Evolutionary conservation across 2,797 vertebrate species (phyloP), one percentile per base, ranked within the genome.

Genomic region (Peromyscus melanophrys): DNA sequence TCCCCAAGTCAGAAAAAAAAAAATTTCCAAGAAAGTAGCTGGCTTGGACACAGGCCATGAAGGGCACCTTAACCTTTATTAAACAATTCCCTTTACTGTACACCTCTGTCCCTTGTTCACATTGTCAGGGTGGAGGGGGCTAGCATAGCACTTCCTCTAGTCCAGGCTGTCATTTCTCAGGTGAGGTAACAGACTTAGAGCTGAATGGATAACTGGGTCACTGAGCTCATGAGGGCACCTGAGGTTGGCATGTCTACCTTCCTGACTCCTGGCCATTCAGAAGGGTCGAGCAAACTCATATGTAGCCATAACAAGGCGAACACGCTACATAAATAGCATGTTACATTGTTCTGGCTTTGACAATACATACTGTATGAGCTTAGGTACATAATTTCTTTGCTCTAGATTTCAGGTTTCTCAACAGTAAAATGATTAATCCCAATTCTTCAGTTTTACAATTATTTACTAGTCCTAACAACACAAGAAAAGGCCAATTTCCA

Each of bases 351-450:
- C 43, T 57, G 83, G 9, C 21, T 88, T 81, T 94, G 37, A 31
- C 34, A 86, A 23, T 43, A 78, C 4, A 12, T 1, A 55, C 25
- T 57, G 2, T 14, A 31, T 65, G 52, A 69, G 6, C 25, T 71
- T 59, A 13, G 34, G 27, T 49, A 95, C 9, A 40, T 73, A 27
- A 55, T 67, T 78, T 37, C 57, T 93, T 82, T 23, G 78, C 31
- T 83, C 17, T 78, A 21, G 6, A 91, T 40, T 40, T 67, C 40
- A 86, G 75, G 76, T 92, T 97, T 92, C 85, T 92, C 59, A 76
- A n/a, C 37, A 71, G n/a, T 40, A 92, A 85, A 96, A 82, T 43
- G n/a, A 75, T 49, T 78, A 88, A 95, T 71, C 90, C 29, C 57
- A 87, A 89, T 23, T 88, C 55, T 75, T 31, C 2, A 40, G 65